Conservation (phyloP, 2,888 invertebrate species). For the Mechanitis mazaeus region DNA sequence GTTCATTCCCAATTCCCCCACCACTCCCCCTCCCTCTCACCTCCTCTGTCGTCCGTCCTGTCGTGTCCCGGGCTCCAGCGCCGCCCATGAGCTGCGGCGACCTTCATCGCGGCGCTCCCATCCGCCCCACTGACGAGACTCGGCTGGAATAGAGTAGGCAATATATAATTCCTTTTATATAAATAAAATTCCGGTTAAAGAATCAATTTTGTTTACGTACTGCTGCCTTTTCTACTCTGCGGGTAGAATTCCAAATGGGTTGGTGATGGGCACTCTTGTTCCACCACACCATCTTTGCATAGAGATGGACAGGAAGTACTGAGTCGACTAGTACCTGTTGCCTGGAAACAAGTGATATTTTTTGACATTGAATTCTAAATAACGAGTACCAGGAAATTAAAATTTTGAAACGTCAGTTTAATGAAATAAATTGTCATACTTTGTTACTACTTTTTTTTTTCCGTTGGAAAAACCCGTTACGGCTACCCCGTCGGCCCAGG, state of each 20-base stretch:
- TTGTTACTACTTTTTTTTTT: too few species aligned
- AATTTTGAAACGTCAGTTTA: too few species aligned
- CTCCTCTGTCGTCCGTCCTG: slow-evolving; percentile 55
- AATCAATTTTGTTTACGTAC: slow-evolving; percentile 46
- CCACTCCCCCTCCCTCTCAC: slow-evolving; percentile 24
- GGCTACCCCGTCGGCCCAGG: too few species aligned
- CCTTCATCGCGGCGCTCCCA: slow-evolving; percentile 76
- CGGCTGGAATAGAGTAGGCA: slow-evolving; percentile 42
- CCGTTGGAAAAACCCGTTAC: too few species aligned
- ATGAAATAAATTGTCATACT: slow-evolving; percentile 1
- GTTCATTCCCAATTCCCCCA: not conserved
- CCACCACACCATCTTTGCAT: slow-evolving; percentile 75
- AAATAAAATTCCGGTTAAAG: not conserved
- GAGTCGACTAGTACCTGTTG: slow-evolving; percentile 73
- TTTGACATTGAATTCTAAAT: not conserved
- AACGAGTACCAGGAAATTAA: too few species aligned
- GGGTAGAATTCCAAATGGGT: slow-evolving; percentile 71
- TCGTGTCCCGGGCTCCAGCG: slow-evolving; percentile 78
- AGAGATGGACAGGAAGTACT: slow-evolving; percentile 86
- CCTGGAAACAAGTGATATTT: slow-evolving; percentile 38
- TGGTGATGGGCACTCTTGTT: slow-evolving; percentile 70
- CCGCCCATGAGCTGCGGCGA: slow-evolving; percentile 90
- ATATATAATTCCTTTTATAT: not conserved
- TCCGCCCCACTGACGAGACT: slow-evolving; percentile 68
- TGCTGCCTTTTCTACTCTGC: slow-evolving; percentile 79